Evolutionary conservation across 1,140 invertebrate species (phyloP).

Genomic region (Microplitis demolitor): DNA sequence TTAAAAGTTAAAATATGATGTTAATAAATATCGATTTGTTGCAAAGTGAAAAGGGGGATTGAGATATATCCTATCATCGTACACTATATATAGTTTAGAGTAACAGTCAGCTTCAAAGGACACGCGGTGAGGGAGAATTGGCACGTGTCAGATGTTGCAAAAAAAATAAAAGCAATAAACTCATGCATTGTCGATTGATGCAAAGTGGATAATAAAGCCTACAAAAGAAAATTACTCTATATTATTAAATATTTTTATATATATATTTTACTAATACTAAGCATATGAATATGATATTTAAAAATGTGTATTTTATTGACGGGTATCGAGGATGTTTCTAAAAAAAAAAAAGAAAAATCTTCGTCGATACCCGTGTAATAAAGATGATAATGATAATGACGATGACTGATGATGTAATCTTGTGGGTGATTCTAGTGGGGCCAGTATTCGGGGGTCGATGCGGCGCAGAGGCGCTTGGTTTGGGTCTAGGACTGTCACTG

Average conservation of each 20-base stretch:
- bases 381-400: slow-evolving; percentile 31
- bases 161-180: slow-evolving; percentile 54
- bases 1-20: not conserved
- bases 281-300: not conserved
- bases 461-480: slow-evolving; percentile 62
- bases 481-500: slow-evolving; percentile 61
- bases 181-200: slow-evolving; percentile 33
- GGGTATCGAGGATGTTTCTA: not conserved
- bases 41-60: slow-evolving; percentile 2
- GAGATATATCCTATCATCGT: not conserved
- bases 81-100: no score
- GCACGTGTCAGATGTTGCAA: slow-evolving; percentile 51
- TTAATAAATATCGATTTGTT: slow-evolving; percentile 2
- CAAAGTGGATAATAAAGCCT: slow-evolving; percentile 52
- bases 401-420: slow-evolving; percentile 54
- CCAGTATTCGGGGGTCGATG: slow-evolving; percentile 63
- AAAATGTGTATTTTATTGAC: not conserved
- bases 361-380: not conserved
- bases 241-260: not conserved
- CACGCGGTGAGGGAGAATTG: slow-evolving; percentile 29
- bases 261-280: no score
- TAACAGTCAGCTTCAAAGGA: slow-evolving; percentile 6
- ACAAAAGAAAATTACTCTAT: not conserved
- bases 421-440: slow-evolving; percentile 60
- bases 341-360: not conserved